Evolutionary conservation across 2,113 vertebrate genomes (phyloP).

Genomic region (Tragelaphus scriptus): DNA sequence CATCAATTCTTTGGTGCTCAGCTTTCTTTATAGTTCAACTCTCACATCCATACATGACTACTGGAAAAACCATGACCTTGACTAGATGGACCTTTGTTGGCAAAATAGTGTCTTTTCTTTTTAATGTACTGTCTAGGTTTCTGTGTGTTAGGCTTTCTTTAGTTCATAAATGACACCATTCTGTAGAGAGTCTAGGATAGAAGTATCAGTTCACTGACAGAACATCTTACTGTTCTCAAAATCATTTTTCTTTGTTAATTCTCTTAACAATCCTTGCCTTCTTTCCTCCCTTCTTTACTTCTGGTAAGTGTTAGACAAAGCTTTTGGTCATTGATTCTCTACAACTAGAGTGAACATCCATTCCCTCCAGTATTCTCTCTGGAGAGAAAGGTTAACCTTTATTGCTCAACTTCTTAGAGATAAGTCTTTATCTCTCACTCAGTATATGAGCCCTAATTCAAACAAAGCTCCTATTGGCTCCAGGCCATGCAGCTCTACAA

Average conservation of each 20-base stretch:
- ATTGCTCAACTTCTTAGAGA: not conserved
- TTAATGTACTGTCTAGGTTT: not conserved
- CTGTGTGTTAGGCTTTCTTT: not conserved
- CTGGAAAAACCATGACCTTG: not conserved
- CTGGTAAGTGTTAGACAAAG: not conserved
- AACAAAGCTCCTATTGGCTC: not conserved
- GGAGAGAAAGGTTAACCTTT: not conserved
- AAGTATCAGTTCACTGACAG: not conserved
- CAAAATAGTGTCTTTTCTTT: not conserved
- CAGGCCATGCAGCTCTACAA: not conserved
- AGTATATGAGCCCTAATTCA: not conserved
- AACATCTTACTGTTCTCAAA: not conserved
- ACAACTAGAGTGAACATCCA: not conserved
- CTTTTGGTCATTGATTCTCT: not conserved
- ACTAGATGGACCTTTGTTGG: not conserved
- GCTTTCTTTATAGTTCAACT: not conserved
- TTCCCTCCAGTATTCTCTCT: not conserved
- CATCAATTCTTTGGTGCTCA: not conserved
- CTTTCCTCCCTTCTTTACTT: not conserved
- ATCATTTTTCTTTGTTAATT: not conserved
- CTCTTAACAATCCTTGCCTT: not conserved
- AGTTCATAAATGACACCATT: not conserved
- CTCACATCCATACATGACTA: not conserved
- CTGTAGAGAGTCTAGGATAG: not conserved
- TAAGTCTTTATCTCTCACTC: not conserved